These are phyloP conservation scores for Colletes latitarsis DNA, from an alignment of 1,140 invertebrate genomes.

Conservation along the genomic window DNA sequence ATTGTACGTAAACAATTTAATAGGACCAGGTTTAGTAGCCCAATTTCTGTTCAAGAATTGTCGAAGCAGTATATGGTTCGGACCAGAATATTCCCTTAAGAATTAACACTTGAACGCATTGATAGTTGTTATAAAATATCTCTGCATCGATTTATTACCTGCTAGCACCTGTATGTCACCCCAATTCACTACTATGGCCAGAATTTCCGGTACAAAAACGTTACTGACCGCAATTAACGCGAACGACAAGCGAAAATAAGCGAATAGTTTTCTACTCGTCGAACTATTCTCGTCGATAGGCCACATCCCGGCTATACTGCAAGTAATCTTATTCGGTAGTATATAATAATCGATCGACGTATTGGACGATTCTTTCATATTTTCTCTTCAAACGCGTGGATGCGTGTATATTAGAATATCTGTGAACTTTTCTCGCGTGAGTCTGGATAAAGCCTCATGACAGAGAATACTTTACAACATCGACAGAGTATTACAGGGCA, in stretches of 20 bases:
- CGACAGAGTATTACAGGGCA: neutral
- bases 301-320: slow-evolving; percentile 33
- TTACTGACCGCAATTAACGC: slow-evolving; percentile 4
- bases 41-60: too few species aligned
- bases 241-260: slow-evolving; percentile 22
- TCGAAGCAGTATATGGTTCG: too few species aligned
- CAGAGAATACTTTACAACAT: slow-evolving; percentile 7
- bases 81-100: neutral
- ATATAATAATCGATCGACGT: slow-evolving; percentile 40
- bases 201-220: slow-evolving; percentile 25
- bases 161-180: slow-evolving; percentile 17
- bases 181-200: slow-evolving; percentile 26
- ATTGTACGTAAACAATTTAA: too few species aligned
- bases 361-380: neutral
- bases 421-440: neutral
- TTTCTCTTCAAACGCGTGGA: neutral
- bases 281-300: slow-evolving; percentile 28
- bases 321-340: slow-evolving; percentile 42
- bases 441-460: neutral
- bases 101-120: too few species aligned
- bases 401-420: neutral
- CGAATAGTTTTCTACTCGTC: slow-evolving; percentile 7
- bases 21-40: too few species aligned
- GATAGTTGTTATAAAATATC: neutral
- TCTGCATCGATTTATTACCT: neutral